Conservation (phyloP, 2,888 invertebrate species). For the Lepidonotus clava region DNA sequence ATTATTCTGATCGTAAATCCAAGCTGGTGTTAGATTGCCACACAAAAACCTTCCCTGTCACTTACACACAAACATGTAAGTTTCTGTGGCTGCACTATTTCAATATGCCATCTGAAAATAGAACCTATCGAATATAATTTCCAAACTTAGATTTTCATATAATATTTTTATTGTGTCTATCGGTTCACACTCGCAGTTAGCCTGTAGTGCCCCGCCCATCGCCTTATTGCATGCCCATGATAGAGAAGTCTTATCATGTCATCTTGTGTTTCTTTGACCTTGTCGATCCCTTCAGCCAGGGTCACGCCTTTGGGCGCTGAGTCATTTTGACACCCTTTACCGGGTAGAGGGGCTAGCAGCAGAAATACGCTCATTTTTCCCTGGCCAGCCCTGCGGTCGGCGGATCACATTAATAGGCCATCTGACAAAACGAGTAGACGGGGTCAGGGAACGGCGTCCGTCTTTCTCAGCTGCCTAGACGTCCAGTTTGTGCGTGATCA, state of each 20-base stretch:
- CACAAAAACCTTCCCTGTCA: too few species aligned
- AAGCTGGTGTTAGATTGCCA: too few species aligned
- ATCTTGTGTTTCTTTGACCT: background rate
- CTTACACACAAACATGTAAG: too few species aligned
- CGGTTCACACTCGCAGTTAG: too few species aligned
- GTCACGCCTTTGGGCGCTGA: conserved; percentile 6
- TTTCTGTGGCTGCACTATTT: too few species aligned
- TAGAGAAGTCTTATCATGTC: background rate
- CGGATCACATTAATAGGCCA: conserved; percentile 14
- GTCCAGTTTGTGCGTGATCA: background rate
- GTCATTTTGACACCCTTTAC: background rate
- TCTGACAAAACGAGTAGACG: conserved; percentile 15
- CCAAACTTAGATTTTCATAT: too few species aligned
- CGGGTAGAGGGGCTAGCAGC: background rate
- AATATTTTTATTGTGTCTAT: too few species aligned
- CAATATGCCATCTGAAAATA: too few species aligned
- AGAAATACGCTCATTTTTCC: conserved; percentile 10
- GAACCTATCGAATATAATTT: too few species aligned
- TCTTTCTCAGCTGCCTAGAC: background rate
- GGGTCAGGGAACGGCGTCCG: background rate
- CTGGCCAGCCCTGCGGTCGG: background rate
- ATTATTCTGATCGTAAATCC: too few species aligned
- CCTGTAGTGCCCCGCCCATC: background rate
- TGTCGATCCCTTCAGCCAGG: background rate
- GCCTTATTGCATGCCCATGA: background rate